Evolutionary conservation across 2,888 invertebrate genomes (phyloP), one percentile per base, ranked within the genome.

Genomic region (Idaea straminata): DNA sequence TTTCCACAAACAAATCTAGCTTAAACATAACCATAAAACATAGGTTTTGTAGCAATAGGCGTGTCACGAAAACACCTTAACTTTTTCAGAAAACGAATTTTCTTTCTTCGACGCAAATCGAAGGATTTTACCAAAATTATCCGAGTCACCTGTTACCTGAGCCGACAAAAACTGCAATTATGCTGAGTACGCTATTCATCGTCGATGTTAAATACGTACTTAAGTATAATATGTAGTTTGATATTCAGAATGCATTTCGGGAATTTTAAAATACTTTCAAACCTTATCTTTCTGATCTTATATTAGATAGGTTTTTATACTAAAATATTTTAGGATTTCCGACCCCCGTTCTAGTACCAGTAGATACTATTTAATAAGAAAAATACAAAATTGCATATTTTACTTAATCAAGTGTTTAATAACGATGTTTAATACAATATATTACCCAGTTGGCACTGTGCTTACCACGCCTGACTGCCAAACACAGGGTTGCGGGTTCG

Each of bases 131-230:
- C 6, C 47, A 64, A 61, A 66, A 61, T 63, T 66, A 63, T 60
- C 47, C 35, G 15, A 16, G 4, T 47, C 47, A 47, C 47, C 47
- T 47, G 47, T 47, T 47, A 47, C 38, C 62, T 64, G 61, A 16
- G 67, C 25, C 62, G 47, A 59, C 63, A 61, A 67, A 64, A 61
- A 47, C 25, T 59, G 57, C 62, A 61, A 67, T 64, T 67, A 67
- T 61, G 62, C 7, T 15, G 38, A 38, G 57, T 59, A 34, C 34
- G 38, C 47, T 47, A 63, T 58, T 61, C 34, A 57, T 5, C 35
- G 35, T 58, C 15, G 57, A 47, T 10, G 47, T 47, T 47, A 47
- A 5, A 47, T 47, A 47, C 47, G 47, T 47, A 47, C 13, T 47
- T 13, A 7, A 47, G 25, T 25, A 25, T 25, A 10, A 47, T 7